Percentiles rank a stretch among this genome's conserved stretches.
phyloP scores from a whole-genome alignment of 2,797 vertebrate species.

The Acropternis orthonyx region DNA sequence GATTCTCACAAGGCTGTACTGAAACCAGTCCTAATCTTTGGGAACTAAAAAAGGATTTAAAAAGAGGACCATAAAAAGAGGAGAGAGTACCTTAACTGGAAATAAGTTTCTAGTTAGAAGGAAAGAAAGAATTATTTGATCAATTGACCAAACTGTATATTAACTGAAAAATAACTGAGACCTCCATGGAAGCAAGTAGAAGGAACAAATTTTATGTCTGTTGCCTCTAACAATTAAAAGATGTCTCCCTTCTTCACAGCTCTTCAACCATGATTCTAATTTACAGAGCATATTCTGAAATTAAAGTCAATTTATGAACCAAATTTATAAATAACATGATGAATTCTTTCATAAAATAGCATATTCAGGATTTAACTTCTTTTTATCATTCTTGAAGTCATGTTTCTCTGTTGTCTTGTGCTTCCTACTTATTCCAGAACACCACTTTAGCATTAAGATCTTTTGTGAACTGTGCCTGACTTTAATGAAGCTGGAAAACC shows the following conservation, averaged over 20 bases:
- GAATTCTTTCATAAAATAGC: background rate
- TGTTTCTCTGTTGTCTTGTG: background rate
- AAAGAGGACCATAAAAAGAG: background rate
- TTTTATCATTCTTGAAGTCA: background rate
- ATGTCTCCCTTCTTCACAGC: background rate
- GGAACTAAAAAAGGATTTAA: background rate
- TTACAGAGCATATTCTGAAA: background rate
- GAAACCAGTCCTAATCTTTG: slow-evolving; percentile 1
- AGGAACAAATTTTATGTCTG: background rate
- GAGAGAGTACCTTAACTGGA: background rate
- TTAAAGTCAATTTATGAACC: background rate
- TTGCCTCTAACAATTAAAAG: background rate
- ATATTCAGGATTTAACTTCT: background rate
- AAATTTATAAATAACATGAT: background rate
- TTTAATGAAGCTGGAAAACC: background rate
- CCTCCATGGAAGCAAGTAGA: background rate
- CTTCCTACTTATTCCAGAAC: background rate
- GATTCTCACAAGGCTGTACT: background rate
- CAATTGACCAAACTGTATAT: background rate
- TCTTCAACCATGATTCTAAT: background rate
- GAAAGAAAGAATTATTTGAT: background rate
- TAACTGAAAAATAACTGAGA: background rate
- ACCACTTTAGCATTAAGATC: background rate
- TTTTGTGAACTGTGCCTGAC: background rate
- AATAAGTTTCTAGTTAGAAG: background rate